Evolutionary conservation across 2,797 vertebrate genomes (phyloP).

Genomic region (Dendrocincla tyrannina): DNA sequence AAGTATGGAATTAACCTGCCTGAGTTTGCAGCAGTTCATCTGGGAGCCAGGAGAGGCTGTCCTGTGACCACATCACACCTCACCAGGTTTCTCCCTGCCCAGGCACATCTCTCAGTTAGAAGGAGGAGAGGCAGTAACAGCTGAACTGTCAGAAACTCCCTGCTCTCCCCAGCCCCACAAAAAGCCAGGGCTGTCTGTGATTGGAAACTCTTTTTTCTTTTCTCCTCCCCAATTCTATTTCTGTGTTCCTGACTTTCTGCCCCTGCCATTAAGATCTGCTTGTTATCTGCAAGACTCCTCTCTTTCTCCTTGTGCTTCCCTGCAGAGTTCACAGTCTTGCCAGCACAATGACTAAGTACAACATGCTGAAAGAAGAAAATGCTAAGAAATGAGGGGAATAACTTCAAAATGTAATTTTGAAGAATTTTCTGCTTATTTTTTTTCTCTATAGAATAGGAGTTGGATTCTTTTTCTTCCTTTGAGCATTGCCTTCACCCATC

Average conservation of each 20-base stretch:
- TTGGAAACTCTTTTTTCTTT: neutral
- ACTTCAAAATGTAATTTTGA: neutral
- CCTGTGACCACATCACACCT: neutral
- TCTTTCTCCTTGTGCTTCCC: neutral
- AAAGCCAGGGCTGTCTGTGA: neutral
- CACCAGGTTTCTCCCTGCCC: neutral
- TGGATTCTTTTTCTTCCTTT: neutral
- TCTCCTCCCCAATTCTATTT: fast-evolving
- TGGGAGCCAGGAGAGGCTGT: neutral
- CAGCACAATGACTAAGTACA: neutral
- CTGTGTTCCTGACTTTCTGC: neutral
- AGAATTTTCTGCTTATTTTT: neutral
- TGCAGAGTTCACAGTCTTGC: neutral
- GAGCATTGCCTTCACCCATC: neutral
- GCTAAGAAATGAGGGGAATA: neutral
- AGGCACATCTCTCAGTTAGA: neutral
- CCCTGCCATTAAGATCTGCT: neutral
- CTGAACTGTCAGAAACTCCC: neutral
- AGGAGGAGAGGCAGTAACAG: neutral
- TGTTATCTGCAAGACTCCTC: neutral
- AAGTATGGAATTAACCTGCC: neutral
- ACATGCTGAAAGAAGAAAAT: neutral
- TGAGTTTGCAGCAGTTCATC: neutral
- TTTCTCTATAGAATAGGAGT: neutral
- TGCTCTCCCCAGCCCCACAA: neutral